These are phyloP conservation scores for Phaethornis superciliosus DNA, from an alignment of 2,113 vertebrate species.

Conservation along the genomic window DNA sequence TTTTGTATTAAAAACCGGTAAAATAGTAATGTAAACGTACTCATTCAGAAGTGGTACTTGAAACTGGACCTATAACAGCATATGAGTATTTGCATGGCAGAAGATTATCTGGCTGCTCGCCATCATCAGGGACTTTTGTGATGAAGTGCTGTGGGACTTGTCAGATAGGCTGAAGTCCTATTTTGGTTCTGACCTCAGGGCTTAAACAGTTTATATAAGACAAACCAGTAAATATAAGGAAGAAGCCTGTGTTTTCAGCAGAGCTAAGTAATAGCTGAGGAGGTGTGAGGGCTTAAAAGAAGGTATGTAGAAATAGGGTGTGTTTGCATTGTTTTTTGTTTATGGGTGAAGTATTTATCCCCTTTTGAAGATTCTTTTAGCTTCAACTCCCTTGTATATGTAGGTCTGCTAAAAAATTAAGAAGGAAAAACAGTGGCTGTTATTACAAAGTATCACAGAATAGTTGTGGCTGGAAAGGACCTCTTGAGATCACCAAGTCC, in stretches of 20 bases:
- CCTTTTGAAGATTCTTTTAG: slow-evolving; percentile 91
- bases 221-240: not conserved
- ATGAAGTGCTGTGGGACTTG: not conserved
- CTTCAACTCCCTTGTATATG: slow-evolving; percentile 88
- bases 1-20: not conserved
- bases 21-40: not conserved
- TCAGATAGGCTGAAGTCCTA: not conserved
- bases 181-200: not conserved
- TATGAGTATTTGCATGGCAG: not conserved
- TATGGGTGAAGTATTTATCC: slow-evolving; percentile 46
- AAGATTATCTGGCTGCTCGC: not conserved
- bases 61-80: not conserved
- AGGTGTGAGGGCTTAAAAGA: not conserved
- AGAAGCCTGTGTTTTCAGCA: not conserved
- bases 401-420: slow-evolving; percentile 81
- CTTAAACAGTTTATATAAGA: not conserved
- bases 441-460: not conserved
- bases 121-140: not conserved
- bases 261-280: not conserved
- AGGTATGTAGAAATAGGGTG: not conserved
- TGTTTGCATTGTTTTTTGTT: not conserved
- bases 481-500: too few relatives aligned
- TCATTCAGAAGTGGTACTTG: not conserved
- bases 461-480: too few relatives aligned
- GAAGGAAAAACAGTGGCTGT: not conserved